A percentile compares a stretch with the other conserved stretches of the same genome.
These are phyloP conservation scores for Drosophila watanabei DNA, from an alignment of 1,140 invertebrate genomes.

Conservation along the genomic window DNA sequence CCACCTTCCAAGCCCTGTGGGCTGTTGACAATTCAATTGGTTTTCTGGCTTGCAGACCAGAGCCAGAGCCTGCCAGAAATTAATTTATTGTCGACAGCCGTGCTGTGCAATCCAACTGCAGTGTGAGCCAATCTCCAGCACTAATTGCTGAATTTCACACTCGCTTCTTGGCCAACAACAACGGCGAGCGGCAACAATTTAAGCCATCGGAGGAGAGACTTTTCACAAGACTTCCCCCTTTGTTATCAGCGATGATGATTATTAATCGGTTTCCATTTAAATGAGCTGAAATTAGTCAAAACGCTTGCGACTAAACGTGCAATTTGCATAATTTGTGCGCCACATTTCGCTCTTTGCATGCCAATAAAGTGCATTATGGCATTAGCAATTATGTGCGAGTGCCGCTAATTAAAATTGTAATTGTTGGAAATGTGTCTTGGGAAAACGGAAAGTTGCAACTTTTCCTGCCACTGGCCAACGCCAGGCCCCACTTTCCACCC, in stretches of 20 bases:
- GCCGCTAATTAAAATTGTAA: conserved; percentile 64
- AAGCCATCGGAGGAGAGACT: conserved; percentile 4
- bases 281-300: conserved; percentile 64
- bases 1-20: conserved; percentile 4
- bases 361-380: conserved; percentile 70
- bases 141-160: conserved; percentile 44
- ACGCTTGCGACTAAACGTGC: conserved; percentile 49
- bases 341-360: conserved; percentile 51
- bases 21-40: conserved; percentile 39
- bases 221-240: conserved; percentile 52
- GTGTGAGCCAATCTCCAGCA: conserved; percentile 18
- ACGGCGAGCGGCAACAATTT: conserved; percentile 28
- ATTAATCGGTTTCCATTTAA: conserved; percentile 63
- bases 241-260: conserved; percentile 48
- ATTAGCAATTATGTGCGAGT: conserved; percentile 68
- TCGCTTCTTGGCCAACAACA: conserved; percentile 36
- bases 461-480: conserved; percentile 23
- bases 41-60: background rate
- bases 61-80: conserved; percentile 10
- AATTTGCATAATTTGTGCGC: conserved; percentile 66
- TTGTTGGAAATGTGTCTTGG: conserved; percentile 54
- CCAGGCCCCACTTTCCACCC: conserved; percentile 17
- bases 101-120: conserved; percentile 25
- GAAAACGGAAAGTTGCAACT: conserved; percentile 67
- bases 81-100: conserved; percentile 32